phyloP scores from a whole-genome alignment of 2,113 vertebrate species.

The Rhombomys opimus region DNA sequence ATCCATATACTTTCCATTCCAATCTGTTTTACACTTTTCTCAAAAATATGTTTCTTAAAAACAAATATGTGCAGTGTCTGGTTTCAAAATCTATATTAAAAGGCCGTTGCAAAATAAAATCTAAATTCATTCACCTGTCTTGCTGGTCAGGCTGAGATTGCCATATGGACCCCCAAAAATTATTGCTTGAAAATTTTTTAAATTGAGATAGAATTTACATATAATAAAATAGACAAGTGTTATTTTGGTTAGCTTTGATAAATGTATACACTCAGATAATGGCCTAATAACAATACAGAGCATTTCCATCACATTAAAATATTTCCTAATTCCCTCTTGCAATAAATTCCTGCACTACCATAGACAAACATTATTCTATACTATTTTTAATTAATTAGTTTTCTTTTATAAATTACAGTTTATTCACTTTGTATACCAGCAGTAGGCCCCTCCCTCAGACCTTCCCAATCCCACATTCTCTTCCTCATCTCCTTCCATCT shows the following conservation, averaged over 20 bases:
- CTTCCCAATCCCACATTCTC: no score
- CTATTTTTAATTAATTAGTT: no score
- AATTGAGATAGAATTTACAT: constrained; percentile 60
- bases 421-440: no score
- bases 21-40: constrained; percentile 70
- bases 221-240: constrained; percentile 30
- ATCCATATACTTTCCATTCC: constrained; percentile 56
- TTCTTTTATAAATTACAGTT: no score
- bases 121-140: constrained; percentile 56
- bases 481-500: no score
- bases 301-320: constrained; percentile 61
- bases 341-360: constrained; percentile 50
- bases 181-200: constrained; percentile 36
- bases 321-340: constrained; percentile 13
- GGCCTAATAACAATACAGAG: constrained; percentile 61
- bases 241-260: constrained; percentile 62
- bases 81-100: constrained; percentile 61
- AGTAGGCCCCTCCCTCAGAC: no score
- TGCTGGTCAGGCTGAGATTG: neutral
- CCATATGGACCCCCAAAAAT: neutral
- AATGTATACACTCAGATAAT: constrained; percentile 29
- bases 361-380: constrained; percentile 24
- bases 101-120: constrained; percentile 51
- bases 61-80: constrained; percentile 53
- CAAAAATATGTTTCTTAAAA: constrained; percentile 65